phyloP scores from a whole-genome alignment of 2,888 invertebrate species.

The Xestobium rufovillosum region DNA sequence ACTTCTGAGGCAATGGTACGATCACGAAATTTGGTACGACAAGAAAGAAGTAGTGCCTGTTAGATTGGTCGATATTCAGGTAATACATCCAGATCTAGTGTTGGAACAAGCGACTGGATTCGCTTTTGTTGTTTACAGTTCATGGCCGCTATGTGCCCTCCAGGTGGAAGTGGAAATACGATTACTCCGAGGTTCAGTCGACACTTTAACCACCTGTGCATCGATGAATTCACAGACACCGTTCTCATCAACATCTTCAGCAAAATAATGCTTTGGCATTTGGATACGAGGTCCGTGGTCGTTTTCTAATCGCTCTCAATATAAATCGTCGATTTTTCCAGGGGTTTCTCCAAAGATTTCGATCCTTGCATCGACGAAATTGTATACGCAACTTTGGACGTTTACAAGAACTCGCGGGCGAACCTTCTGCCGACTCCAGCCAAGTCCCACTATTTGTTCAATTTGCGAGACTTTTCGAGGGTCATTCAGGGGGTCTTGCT shows the following conservation, averaged over 20 bases:
- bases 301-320: constrained; percentile 7
- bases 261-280: constrained; percentile 89
- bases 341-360: constrained; percentile 91
- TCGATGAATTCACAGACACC: constrained; percentile 83
- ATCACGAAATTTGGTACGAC: constrained; percentile 87
- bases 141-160: constrained; percentile 81
- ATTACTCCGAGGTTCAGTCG: constrained; percentile 79
- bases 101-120: constrained; percentile 2
- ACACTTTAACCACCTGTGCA: constrained; percentile 77
- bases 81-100: constrained; percentile 42
- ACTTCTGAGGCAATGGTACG: constrained; percentile 81
- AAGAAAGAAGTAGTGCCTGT: constrained; percentile 70
- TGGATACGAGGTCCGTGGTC: constrained; percentile 71
- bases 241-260: constrained; percentile 80
- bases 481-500: constrained; percentile 88
- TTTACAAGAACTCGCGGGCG: constrained; percentile 76
- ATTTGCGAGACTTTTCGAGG: constrained; percentile 86
- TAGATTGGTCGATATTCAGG: constrained; percentile 77
- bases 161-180: constrained; percentile 69
- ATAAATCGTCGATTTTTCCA: constrained; percentile 38
- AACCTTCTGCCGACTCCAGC: constrained; percentile 85
- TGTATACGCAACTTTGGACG: constrained; percentile 74
- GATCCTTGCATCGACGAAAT: constrained; percentile 87
- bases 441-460: constrained; percentile 92
- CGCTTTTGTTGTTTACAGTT: constrained; percentile 48